Evolutionary conservation across 92 coral and sea anemone species (phyloP), one percentile per base, ranked within the genome.

Genomic region (Plumapathes pennacea): DNA sequence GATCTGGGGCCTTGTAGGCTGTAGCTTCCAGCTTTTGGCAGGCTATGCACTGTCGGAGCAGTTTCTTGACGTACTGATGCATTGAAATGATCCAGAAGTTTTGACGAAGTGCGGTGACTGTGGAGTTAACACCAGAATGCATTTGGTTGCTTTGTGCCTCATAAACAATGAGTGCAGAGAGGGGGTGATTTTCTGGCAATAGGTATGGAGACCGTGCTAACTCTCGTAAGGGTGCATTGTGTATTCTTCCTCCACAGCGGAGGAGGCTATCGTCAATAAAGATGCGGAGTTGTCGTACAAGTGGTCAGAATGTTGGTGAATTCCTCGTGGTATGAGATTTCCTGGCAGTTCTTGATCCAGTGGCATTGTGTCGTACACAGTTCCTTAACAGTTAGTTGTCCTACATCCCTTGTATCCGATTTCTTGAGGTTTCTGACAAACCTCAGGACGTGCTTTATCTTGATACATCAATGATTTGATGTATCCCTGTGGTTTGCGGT

Each of bases 191-290:
- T 18, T 62, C 28, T 18, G 83, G 70, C 38, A 66, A 25, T 14
- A 66, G 83, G 5, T 32, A 32, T 0, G 81, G 75, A 33, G 57
- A 64, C 29, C 58, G 71, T n/a, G 79, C 43, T 27, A 22, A 18
- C 2, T 70, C 56, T 12, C 22, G 5, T 25, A 80, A 51, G 1
- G 70, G 69, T 23, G 65, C 80, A 51, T 80, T 62, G 32, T 76
- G 77, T 46, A 78, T 52, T 61, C 85, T 69, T 58, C 85, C 72
- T 19, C 77, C 77, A 10, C 79, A 78, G 47, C 74, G 49, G 31
- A 78, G 28, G n/a, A 67, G 44, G 30, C 85, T 69, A 10, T 36
- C 25, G 17, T n/a, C 22, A 25, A 69, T 74, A 25, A 78, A 32
- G 27, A 70, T 62, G 20, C 60, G 72, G 28, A 65, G 48, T 5